These are phyloP conservation scores for Mercenaria mercenaria DNA, from an alignment of 1,140 invertebrate genomes.

Conservation along the genomic window DNA sequence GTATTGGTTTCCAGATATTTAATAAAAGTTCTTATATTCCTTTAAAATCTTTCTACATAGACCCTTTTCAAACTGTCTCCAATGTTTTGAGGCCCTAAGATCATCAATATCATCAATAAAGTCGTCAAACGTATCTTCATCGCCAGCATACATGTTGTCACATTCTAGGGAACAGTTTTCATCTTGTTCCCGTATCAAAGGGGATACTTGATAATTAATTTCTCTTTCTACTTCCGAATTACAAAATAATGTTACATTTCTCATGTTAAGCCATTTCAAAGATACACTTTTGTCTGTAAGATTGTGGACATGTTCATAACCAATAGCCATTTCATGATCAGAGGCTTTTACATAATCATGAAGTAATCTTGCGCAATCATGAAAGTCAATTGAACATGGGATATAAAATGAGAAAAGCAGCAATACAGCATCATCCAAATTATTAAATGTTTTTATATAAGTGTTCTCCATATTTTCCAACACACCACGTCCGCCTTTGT, in stretches of 20 bases:
- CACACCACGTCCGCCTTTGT: not conserved
- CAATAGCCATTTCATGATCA: not conserved
- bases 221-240: not conserved
- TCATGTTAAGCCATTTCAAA: not conserved
- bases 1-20: too few species aligned
- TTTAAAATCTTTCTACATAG: not conserved
- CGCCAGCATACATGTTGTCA: not conserved
- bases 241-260: not conserved
- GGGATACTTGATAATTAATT: not conserved
- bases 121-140: not conserved
- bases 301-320: not conserved
- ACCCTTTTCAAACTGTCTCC: not conserved
- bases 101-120: not conserved
- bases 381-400: slow-evolving; percentile 9
- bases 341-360: not conserved
- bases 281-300: not conserved
- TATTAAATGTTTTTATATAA: not conserved
- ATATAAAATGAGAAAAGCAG: slow-evolving; percentile 18
- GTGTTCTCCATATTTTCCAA: slow-evolving; percentile 9
- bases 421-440: not conserved
- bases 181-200: not conserved
- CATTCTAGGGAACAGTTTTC: not conserved
- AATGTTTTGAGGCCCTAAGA: not conserved
- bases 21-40: too few species aligned
- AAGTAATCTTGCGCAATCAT: not conserved